Percentiles rank a stretch among this genome's conserved stretches.
These are phyloP conservation scores for Cosmia pyralina DNA, from an alignment of 2,888 invertebrate genomes.

Conservation along the genomic window DNA sequence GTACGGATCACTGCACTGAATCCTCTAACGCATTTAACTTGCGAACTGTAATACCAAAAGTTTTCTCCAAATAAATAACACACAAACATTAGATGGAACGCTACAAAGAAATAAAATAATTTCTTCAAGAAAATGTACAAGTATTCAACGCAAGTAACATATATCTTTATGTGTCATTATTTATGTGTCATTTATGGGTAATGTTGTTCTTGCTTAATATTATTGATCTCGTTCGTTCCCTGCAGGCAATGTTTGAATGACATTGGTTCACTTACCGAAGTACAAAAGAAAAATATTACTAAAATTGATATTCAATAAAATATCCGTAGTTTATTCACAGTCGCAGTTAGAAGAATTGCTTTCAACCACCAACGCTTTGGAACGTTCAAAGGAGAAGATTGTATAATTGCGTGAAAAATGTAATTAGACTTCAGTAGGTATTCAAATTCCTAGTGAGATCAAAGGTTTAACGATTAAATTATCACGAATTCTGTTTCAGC, in stretches of 20 bases:
- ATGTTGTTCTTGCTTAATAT: neutral
- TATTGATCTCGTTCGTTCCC: neutral
- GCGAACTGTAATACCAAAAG: constrained; percentile 27
- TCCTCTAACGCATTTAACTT: constrained; percentile 22
- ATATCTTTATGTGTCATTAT: neutral
- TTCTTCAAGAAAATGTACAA: constrained; percentile 26
- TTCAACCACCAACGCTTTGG: constrained; percentile 26
- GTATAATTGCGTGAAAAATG: constrained; percentile 43
- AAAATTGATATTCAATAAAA: constrained; percentile 15
- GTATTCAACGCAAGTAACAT: constrained; percentile 3
- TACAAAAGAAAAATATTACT: neutral
- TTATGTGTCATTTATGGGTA: constrained; percentile 7
- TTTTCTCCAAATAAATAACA: constrained; percentile 36
- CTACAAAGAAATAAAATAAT: constrained; percentile 21
- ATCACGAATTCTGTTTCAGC: constrained; percentile 17
- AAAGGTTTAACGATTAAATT: constrained; percentile 28
- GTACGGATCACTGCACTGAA: constrained; percentile 28
- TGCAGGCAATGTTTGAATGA: neutral
- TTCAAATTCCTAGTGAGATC: constrained; percentile 30
- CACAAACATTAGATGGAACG: constrained; percentile 9
- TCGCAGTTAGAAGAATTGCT: constrained; percentile 10
- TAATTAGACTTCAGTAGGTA: constrained; percentile 29
- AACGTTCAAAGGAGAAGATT: constrained; percentile 40
- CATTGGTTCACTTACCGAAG: neutral
- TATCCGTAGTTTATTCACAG: constrained; percentile 12